phyloP scores from a whole-genome alignment of 2,888 invertebrate species.

The Euclidia mi region DNA sequence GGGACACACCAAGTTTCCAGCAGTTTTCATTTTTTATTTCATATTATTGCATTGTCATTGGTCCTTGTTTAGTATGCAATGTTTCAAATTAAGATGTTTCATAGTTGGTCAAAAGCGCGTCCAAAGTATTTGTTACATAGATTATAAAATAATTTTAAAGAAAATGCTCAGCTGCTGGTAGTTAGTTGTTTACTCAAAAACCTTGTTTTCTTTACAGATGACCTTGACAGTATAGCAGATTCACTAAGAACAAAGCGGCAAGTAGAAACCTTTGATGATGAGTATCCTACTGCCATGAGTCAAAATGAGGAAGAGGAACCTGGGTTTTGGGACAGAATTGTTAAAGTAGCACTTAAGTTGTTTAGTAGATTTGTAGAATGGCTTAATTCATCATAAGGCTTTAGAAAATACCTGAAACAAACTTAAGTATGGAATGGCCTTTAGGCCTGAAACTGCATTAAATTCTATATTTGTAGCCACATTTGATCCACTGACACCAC shows the following conservation, averaged over 20 bases:
- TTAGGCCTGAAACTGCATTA: no score
- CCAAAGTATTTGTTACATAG: no score
- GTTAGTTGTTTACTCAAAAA: background rate
- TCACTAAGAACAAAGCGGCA: constrained; percentile 67
- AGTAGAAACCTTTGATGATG: constrained; percentile 79
- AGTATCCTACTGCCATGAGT: constrained; percentile 65
- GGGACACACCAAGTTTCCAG: no score
- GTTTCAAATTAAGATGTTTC: no score
- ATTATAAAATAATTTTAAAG: background rate
- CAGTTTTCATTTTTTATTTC: no score
- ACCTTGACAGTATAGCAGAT: constrained; percentile 43
- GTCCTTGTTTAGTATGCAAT: no score
- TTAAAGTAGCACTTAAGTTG: constrained; percentile 82
- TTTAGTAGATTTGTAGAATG: constrained; percentile 84
- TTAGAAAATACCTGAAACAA: no score
- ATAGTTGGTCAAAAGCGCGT: no score
- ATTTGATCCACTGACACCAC: no score
- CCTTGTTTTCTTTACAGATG: constrained; percentile 46
- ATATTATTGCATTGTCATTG: no score
- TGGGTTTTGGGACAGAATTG: constrained; percentile 84
- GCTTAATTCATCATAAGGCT: constrained; percentile 78
- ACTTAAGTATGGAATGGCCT: no score
- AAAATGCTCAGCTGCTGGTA: background rate
- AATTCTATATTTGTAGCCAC: no score
- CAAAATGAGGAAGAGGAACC: constrained; percentile 77